Percentiles rank a stretch among this genome's conserved stretches.
Conservation (phyloP, 2,797 vertebrate species). For the Halcyon badia region DNA sequence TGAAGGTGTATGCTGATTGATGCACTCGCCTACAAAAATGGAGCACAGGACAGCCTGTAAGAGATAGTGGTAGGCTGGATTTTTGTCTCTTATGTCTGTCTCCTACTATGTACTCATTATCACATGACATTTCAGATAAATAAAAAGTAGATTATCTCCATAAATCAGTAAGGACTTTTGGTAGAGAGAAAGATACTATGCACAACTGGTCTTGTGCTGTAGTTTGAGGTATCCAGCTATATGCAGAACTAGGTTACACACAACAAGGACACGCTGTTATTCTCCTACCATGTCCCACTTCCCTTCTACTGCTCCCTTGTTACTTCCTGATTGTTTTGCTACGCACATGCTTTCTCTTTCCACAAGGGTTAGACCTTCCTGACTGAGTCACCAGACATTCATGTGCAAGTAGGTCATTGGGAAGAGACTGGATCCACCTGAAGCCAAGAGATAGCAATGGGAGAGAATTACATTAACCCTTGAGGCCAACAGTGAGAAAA, state of each 20-base stretch:
- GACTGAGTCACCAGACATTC: not conserved
- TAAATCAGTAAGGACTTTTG: not conserved
- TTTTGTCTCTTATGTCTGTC: not conserved
- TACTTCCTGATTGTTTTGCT: not conserved
- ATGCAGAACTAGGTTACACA: not conserved
- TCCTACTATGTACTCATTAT: not conserved
- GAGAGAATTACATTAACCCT: not conserved
- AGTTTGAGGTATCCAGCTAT: not conserved
- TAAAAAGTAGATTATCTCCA: not conserved
- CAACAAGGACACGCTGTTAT: not conserved
- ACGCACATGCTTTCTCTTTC: not conserved
- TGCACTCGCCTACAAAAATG: not conserved
- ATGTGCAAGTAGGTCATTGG: not conserved
- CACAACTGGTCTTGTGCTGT: not conserved
- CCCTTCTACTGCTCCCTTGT: not conserved
- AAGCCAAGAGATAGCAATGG: not conserved
- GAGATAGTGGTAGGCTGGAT: not conserved
- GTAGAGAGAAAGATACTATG: not conserved
- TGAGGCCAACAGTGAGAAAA: not conserved
- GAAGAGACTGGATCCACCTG: not conserved
- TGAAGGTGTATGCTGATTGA: not conserved
- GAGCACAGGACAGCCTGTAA: not conserved
- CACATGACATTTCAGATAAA: not conserved
- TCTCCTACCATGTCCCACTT: not conserved
- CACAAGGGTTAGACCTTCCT: not conserved